These are phyloP conservation scores for Brachyhypopomus gauderio DNA, from an alignment of 2,113 vertebrate genomes.

Conservation along the genomic window DNA sequence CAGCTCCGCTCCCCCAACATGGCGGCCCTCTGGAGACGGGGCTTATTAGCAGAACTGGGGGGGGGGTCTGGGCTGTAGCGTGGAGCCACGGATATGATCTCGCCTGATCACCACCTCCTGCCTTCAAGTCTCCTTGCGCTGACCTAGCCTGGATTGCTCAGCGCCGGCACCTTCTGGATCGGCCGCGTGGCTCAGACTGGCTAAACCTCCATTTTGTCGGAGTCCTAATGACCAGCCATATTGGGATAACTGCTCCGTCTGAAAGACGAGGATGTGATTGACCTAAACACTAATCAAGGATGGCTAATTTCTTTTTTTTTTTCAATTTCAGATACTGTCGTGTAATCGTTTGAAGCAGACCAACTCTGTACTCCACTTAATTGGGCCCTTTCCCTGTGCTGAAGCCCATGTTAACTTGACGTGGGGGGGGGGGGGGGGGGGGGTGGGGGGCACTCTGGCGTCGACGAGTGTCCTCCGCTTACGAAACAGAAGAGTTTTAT, in stretches of 20 bases:
- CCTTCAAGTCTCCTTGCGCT: slow-evolving; percentile 15
- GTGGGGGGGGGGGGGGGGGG: too few species aligned
- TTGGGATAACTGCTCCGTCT: neutral
- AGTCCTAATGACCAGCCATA: too few species aligned
- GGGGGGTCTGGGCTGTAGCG: slow-evolving; percentile 39
- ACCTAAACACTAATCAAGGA: too few species aligned
- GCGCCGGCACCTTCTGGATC: neutral
- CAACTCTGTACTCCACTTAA: too few species aligned
- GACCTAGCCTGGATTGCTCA: slow-evolving; percentile 8
- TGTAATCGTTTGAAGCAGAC: too few species aligned
- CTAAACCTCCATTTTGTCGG: neutral
- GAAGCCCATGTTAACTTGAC: too few species aligned
- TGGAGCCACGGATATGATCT: slow-evolving; percentile 29
- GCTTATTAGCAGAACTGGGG: slow-evolving; percentile 61
- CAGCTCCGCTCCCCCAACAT: slow-evolving; percentile 71
- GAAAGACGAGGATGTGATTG: neutral
- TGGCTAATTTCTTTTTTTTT: too few species aligned
- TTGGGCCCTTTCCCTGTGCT: too few species aligned
- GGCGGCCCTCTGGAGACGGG: slow-evolving; percentile 67
- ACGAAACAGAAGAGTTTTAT: neutral
- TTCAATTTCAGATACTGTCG: too few species aligned
- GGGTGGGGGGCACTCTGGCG: too few species aligned
- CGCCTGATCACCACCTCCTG: slow-evolving; percentile 36
- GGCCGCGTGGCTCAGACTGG: neutral
- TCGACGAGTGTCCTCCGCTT: too few species aligned